A percentile compares a stretch with the other conserved stretches of the same genome.
These are phyloP conservation scores for Halichondria panicea DNA, from an alignment of 37 sponge, comb jelly and placozoan genomes.

Conservation along the genomic window DNA sequence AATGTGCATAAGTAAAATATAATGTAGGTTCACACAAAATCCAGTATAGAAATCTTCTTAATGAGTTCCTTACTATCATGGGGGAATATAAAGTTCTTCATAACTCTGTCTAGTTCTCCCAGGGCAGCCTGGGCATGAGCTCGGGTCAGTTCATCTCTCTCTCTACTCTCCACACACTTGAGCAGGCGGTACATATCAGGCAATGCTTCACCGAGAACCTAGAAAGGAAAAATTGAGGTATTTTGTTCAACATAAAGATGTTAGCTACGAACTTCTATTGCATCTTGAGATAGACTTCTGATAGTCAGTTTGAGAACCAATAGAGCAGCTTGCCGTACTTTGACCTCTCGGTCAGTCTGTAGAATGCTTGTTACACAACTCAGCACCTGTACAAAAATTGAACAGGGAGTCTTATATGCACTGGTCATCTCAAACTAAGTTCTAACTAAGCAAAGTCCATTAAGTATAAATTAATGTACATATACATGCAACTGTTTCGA, in stretches of 20 bases:
- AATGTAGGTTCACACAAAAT: background rate
- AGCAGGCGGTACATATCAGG: constrained; percentile 72
- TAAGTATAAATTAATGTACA: constrained; percentile 6
- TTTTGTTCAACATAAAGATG: no score
- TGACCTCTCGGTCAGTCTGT: constrained; percentile 37
- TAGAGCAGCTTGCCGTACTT: constrained; percentile 66
- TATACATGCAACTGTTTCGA: background rate
- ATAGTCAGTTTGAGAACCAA: constrained; percentile 58
- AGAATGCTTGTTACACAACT: constrained; percentile 52
- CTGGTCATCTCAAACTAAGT: background rate
- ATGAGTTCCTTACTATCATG: constrained; percentile 9
- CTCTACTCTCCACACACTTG: constrained; percentile 61
- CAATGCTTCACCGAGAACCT: constrained; percentile 49
- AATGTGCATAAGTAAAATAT: no score
- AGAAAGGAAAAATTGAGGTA: background rate
- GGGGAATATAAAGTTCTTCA: constrained; percentile 68
- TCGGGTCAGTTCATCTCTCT: constrained; percentile 61
- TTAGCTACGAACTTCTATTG: constrained; percentile 26
- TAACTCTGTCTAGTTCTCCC: constrained; percentile 70
- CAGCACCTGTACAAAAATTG: constrained; percentile 62
- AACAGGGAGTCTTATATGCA: background rate
- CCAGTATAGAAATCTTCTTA: constrained; percentile 72
- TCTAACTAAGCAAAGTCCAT: background rate
- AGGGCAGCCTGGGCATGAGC: constrained; percentile 80
- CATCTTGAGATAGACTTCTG: constrained; percentile 42